These are phyloP conservation scores for Ceratina australensis DNA, from an alignment of 1,140 invertebrate species.

Conservation along the genomic window DNA sequence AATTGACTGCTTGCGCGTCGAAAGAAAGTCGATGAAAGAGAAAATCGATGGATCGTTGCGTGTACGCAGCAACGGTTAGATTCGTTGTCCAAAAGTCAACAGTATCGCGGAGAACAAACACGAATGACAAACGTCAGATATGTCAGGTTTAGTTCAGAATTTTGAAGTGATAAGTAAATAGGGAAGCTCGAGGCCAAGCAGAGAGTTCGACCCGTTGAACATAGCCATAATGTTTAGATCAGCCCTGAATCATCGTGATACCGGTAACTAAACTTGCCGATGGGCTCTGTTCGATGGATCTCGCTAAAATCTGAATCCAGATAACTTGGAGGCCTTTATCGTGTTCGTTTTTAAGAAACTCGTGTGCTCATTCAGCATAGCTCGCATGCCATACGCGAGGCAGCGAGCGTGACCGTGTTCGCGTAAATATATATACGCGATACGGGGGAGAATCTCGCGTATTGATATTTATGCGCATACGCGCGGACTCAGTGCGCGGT, in stretches of 20 bases:
- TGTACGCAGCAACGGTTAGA: slow-evolving; percentile 25
- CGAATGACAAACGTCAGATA: slow-evolving; percentile 30
- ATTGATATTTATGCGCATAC: slow-evolving; percentile 10
- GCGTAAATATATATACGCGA: neutral
- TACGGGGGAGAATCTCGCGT: neutral
- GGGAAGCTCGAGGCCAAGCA: slow-evolving; percentile 23
- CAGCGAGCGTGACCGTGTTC: neutral
- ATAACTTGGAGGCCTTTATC: slow-evolving; percentile 50
- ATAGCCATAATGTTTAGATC: slow-evolving; percentile 50
- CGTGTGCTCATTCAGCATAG: neutral
- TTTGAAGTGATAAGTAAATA: slow-evolving; percentile 9
- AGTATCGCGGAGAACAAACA: neutral
- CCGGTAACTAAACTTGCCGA: slow-evolving; percentile 7
- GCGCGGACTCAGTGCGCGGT: too few species aligned
- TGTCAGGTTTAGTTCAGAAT: slow-evolving; percentile 21
- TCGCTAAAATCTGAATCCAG: slow-evolving; percentile 23
- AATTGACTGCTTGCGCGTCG: neutral
- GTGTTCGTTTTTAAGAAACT: slow-evolving; percentile 37
- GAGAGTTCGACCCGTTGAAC: slow-evolving; percentile 35
- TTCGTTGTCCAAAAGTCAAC: neutral
- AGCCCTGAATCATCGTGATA: slow-evolving; percentile 9
- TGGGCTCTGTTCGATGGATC: slow-evolving; percentile 10
- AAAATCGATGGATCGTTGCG: neutral
- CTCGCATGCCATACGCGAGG: neutral
- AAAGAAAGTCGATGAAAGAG: neutral